Evolutionary conservation across 2,113 vertebrate species (phyloP).

Genomic region (Chaetodon auriga): DNA sequence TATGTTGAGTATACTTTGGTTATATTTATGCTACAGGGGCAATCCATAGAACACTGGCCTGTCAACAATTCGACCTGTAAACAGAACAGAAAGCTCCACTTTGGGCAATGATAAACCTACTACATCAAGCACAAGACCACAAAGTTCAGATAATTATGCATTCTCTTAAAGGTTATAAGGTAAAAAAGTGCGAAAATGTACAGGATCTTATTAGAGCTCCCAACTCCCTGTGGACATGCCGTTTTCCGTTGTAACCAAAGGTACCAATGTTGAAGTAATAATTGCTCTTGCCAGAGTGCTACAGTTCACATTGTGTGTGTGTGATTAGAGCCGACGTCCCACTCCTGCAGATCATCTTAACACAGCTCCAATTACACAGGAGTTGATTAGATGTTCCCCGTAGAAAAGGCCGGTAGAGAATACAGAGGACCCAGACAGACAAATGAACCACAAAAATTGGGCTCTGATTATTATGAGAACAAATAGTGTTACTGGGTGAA

Average conservation of each 20-base stretch:
- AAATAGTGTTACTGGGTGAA: conserved; percentile 13
- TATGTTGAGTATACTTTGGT: background rate
- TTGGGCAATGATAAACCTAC: conserved; percentile 13
- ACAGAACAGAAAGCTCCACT: background rate
- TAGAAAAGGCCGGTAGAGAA: conserved; percentile 49
- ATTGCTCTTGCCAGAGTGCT: conserved; percentile 51
- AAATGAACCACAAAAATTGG: conserved; percentile 22
- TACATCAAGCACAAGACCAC: background rate
- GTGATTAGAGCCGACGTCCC: conserved; percentile 50
- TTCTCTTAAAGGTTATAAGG: conserved; percentile 52
- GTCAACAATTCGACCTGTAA: background rate
- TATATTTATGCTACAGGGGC: background rate
- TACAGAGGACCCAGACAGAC: conserved; percentile 30
- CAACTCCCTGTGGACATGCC: conserved; percentile 34
- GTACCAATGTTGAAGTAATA: conserved; percentile 56
- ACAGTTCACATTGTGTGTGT: conserved; percentile 44
- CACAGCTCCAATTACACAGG: conserved; percentile 67
- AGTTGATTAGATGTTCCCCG: conserved; percentile 62
- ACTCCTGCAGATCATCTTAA: conserved; percentile 65
- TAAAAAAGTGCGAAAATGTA: conserved; percentile 49
- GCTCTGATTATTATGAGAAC: conserved; percentile 21
- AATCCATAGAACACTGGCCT: background rate
- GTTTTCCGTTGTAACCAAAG: conserved; percentile 40
- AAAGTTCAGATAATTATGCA: conserved; percentile 35
- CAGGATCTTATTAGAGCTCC: conserved; percentile 43